phyloP scores from a whole-genome alignment of 2,888 invertebrate genomes.

The Meiosimyza platycephala region DNA sequence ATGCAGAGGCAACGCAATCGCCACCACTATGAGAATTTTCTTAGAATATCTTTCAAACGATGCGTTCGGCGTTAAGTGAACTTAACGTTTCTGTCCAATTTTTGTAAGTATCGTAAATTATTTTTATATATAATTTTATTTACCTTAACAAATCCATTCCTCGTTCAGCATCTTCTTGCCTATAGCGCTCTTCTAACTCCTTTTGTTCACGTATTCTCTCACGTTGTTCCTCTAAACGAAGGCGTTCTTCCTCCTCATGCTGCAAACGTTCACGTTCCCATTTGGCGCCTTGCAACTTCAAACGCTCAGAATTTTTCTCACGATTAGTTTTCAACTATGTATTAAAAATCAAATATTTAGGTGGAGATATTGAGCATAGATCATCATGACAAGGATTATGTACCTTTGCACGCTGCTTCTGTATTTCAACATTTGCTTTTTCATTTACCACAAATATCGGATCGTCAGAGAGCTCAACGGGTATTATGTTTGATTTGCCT shows the following conservation, averaged over 20 bases:
- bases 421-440: constrained; percentile 68
- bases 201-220: constrained; percentile 55
- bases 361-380: not conserved
- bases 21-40: too few species aligned
- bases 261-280: constrained; percentile 65
- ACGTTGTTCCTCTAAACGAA: constrained; percentile 54
- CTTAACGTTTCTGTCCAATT: too few species aligned
- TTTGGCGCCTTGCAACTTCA: constrained; percentile 63
- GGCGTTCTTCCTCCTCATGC: constrained; percentile 60
- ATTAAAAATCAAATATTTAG: constrained; percentile 3
- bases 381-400: constrained; percentile 12
- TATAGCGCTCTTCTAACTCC: constrained; percentile 59
- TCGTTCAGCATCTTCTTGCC: constrained; percentile 58
- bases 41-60: too few species aligned
- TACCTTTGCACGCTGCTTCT: constrained; percentile 69
- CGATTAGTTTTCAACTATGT: constrained; percentile 66
- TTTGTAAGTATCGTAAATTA: too few species aligned
- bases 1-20: too few species aligned
- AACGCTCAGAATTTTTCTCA: constrained; percentile 64
- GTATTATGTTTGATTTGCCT: constrained; percentile 72
- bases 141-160: constrained; percentile 65
- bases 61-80: too few species aligned
- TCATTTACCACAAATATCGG: constrained; percentile 72
- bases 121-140: constrained; percentile 31
- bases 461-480: constrained; percentile 72